Evolutionary conservation across 1,140 invertebrate species (phyloP), one percentile per base, ranked within the genome.

Genomic region (Saccostrea glomerata): DNA sequence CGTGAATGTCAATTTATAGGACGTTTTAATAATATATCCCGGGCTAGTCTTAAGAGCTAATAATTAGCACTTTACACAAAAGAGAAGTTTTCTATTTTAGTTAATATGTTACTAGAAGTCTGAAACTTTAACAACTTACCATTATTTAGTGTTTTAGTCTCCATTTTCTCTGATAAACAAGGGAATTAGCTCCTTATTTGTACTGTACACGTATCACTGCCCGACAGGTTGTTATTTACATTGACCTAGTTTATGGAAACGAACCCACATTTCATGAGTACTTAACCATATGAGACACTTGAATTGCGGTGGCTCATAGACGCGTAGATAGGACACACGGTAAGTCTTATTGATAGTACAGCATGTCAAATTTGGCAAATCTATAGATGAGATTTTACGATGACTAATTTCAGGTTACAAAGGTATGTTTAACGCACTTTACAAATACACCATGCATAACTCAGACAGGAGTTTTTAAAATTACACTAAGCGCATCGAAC

Each of bases 1-100:
- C 60, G 60, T 66, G 47, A 47, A 77, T 30, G 70, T 77, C 70
- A 77, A 36, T 77, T 77, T 77, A 36, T 77, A 77, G 70, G 70
- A 77, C 70, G 70, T 36, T 77, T 77, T 77, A 25, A 30, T 30
- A 25, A 77, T 13, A 2, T 77, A 13, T 15, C 70, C 70, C 13
- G 25, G 25, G 70, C 70, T 36, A 11, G 11, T 0, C 23, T 15
- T 30, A 15, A 13, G 30, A 11, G 30, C 7, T 15, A 25, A 30
- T 30, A 77, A 77, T 30, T 25, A 5, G 25, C 70, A 36, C 1
- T 77, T 30, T 36, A 30, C 4, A 17, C 7, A 36, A 15, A 30
- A 4, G 2, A 63, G 3, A 77, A 77, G 23, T 36, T 25, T 36
- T 25, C 15, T 15, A 40, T 15, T 30, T 17, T 63, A 20, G 6